Conservation (phyloP, 2,888 invertebrate species). For the Epistrophe eligans region DNA sequence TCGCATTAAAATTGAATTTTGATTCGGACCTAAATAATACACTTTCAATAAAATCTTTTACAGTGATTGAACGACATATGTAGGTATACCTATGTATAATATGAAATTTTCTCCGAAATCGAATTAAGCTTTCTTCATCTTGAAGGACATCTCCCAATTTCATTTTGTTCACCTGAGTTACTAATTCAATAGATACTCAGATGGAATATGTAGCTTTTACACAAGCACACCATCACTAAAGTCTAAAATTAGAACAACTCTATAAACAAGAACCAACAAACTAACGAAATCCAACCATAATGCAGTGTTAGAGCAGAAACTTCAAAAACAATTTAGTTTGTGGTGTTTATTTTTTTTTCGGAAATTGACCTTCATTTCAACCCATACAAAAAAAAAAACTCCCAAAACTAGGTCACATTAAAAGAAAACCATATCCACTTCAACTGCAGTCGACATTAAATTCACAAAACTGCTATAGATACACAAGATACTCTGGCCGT, state of each 20-base stretch:
- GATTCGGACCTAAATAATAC: conserved; percentile 6
- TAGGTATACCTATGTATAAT: too few relatives aligned
- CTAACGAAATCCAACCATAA: conserved; percentile 55
- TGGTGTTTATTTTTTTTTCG: conserved; percentile 11
- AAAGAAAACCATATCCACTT: conserved; percentile 42
- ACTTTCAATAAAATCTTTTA: not conserved
- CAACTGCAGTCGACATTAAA: conserved; percentile 61
- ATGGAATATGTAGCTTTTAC: conserved; percentile 13
- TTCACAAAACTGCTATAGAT: conserved; percentile 23
- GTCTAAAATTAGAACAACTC: conserved; percentile 50
- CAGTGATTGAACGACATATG: not conserved
- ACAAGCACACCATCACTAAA: not conserved
- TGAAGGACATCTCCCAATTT: not conserved
- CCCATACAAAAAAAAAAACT: conserved; percentile 5
- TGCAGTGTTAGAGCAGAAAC: conserved; percentile 49
- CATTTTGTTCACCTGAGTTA: conserved; percentile 23
- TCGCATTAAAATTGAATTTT: conserved; percentile 7
- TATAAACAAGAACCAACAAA: conserved; percentile 47
- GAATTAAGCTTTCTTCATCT: conserved; percentile 28
- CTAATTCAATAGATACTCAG: conserved; percentile 40
- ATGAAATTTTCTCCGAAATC: not conserved
- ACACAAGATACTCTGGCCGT: conserved; percentile 9
- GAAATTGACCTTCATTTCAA: conserved; percentile 29
- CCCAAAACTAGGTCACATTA: conserved; percentile 38
- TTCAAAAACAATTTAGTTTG: conserved; percentile 49